Base-by-base conservation (phyloP, 1,140 invertebrate genomes). In the Trachymyrmex septentrionalis region DNA sequence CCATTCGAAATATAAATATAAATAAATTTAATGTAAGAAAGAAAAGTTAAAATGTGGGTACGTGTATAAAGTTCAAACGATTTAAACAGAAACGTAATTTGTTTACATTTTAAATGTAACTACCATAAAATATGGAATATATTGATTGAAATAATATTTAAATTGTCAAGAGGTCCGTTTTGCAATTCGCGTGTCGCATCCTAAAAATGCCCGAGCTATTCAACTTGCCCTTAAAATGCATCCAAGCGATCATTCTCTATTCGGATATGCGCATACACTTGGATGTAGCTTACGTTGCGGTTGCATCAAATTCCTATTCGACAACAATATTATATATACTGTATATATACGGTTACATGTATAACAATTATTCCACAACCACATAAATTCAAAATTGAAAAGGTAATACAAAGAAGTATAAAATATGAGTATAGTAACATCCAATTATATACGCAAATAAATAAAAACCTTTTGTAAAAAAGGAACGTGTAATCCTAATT, bases 131-230 rank as follows among this genome's bases (percentile, higher is more conserved):
- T 81, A 67, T 38, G 30, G 6, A 44, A 81, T 81, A 71, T 44
- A 69, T n/a, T 48, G 14, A 81, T 71, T 9, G 16, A 50, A 44
- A 21, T 44, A 81, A 81, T 27, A 81, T 71, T 71, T 24, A 81
- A 81, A 59, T 71, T 81, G 53, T 81, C 78, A 81, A 59, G 50
- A 71, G 24, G 16, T 71, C 34, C 48, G 44, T 53, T 73, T 82
- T 30, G 44, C 69, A 73, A 78, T 89, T 73, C 64, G 27, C 66
- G 27, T 53, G 30, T 86, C 64, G 63, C 24, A 21, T 57, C 34
- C 27, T 86, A 55, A 81, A 53, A 71, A 71, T 59, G 21, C 16
- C 21, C 34, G 16, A 57, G 50, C 81, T 80, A 59, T 81, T 57
- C 55, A 53, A 50, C 16, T 34, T 24, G 81, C 69, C 59, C 14